Conservation (phyloP, 2,113 vertebrate species). For the Marmota monax region DNA sequence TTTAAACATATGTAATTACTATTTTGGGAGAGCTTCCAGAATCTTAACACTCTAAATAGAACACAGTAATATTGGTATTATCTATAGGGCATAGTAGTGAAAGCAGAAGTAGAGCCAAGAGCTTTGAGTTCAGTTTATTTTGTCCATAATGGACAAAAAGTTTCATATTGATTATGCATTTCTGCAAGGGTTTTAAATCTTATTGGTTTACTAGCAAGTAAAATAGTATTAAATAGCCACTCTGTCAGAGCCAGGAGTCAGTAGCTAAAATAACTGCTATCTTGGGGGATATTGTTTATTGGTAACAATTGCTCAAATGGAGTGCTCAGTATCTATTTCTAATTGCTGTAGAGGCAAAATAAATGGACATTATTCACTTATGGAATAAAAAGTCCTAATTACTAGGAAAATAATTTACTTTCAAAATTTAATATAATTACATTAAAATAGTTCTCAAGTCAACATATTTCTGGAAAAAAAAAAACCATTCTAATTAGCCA, state of each 20-base stretch:
- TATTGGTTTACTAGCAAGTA: background rate
- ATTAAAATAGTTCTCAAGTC: conserved; percentile 61
- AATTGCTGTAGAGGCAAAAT: conserved; percentile 28
- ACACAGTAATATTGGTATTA: background rate
- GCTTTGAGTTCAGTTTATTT: conserved; percentile 43
- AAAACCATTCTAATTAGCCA: background rate
- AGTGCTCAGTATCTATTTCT: background rate
- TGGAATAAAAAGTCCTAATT: background rate
- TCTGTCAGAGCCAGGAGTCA: background rate
- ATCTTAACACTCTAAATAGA: background rate
- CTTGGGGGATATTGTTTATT: background rate
- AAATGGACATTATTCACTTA: conserved; percentile 7
- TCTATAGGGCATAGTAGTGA: background rate
- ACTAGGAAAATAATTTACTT: conserved; percentile 43
- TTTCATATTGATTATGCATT: conserved; percentile 4
- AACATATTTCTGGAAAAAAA: conserved; percentile 27
- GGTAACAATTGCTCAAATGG: background rate
- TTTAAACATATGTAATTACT: background rate
- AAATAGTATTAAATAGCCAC: background rate
- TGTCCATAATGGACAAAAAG: background rate
- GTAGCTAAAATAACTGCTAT: background rate
- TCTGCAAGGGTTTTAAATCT: conserved; percentile 6
- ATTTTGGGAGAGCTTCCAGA: background rate
- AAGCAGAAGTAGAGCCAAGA: background rate
- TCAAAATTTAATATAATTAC: background rate